Evolutionary conservation across 2,113 vertebrate genomes (phyloP), one percentile per base, ranked within the genome.

Genomic region (Mellivora capensis): DNA sequence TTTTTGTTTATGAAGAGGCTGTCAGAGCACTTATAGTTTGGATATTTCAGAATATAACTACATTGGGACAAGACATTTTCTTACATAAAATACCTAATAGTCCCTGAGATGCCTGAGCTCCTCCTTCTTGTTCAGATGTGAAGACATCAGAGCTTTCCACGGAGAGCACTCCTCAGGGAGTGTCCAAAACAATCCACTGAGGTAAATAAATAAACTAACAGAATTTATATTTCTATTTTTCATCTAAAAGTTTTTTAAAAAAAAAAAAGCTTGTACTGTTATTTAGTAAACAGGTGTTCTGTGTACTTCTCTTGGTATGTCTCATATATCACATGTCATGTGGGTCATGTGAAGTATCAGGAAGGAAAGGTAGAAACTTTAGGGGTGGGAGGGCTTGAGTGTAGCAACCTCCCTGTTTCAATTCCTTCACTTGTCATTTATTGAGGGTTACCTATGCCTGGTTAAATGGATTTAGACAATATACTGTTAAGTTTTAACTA

Each of bases 341-440:
- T 15, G 57, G 44, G 1, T 29, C 42, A n/a, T 47, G 13, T 14
- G 27, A 47, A 39, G 3, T 37, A 37, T 10, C 13, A 21, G 29
- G 10, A 57, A 29, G 5, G 25, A 34, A 67, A 18, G 13, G 0
- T 21, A 6, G 29, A 29, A 4, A 0, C 67, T 59, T 20, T 4
- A 37, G 39, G 4, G 3, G 4, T 42, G 15, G 39, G 10, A 15
- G 12, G 7, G 0, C 4, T 27, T 44, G 31, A 10, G 2, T 27
- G 23, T 13, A n/a, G 0, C 14, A 13, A 2, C 9, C 15, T 42
- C 29, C 3, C 4, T 71, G 1, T 0, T 37, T 59, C 52, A 29
- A 11, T 10, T 57, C 37, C 9, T 42, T 80, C 61, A 17, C 5
- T 23, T 82, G 1, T 21, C 72, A n/a, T 12, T 57, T 84, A 23